Percentiles rank a stretch among this genome's conserved stretches.
phyloP scores from a whole-genome alignment of 2,888 invertebrate genomes.

The Polydesmus complanatus region DNA sequence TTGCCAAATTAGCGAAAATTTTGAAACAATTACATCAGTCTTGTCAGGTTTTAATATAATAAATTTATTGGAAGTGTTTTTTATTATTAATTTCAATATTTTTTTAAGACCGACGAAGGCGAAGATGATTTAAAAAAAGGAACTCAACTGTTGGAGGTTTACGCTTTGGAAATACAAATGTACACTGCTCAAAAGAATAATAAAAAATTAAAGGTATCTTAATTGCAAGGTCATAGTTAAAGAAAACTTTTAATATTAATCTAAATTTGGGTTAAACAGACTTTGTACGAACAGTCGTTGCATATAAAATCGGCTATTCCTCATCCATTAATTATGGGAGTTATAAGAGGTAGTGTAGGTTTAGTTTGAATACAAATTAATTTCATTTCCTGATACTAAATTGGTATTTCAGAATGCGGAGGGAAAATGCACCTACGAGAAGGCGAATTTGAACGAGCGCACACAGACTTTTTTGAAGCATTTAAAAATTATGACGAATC shows the following conservation, averaged over 20 bases:
- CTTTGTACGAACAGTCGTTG: conserved; percentile 91
- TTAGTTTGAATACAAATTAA: neutral
- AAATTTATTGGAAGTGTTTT: neutral
- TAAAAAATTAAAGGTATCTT: conserved; percentile 63
- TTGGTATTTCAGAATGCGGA: conserved; percentile 66
- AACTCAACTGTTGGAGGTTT: conserved; percentile 93
- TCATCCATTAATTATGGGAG: conserved; percentile 99
- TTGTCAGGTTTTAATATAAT: conserved; percentile 64
- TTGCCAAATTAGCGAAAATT: conserved; percentile 85
- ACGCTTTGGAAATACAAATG: conserved; percentile 99
- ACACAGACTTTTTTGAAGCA: conserved; percentile 98
- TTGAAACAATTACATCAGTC: conserved; percentile 93
- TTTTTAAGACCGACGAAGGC: conserved; percentile 73
- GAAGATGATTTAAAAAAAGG: conserved; percentile 96
- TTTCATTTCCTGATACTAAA: conserved; percentile 2
- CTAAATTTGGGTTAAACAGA: conserved; percentile 32
- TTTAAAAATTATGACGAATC: conserved; percentile 99
- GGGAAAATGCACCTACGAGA: conserved; percentile 99
- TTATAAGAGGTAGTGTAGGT: conserved; percentile 62
- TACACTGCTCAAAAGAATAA: conserved; percentile 99
- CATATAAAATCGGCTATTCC: conserved; percentile 99
- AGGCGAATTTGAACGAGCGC: conserved; percentile 96
- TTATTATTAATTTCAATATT: neutral
- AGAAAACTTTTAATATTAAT: neutral
- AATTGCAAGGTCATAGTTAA: neutral